Conservation (phyloP, 2,888 invertebrate species). For the Acanthococcus lagerstroemiae region DNA sequence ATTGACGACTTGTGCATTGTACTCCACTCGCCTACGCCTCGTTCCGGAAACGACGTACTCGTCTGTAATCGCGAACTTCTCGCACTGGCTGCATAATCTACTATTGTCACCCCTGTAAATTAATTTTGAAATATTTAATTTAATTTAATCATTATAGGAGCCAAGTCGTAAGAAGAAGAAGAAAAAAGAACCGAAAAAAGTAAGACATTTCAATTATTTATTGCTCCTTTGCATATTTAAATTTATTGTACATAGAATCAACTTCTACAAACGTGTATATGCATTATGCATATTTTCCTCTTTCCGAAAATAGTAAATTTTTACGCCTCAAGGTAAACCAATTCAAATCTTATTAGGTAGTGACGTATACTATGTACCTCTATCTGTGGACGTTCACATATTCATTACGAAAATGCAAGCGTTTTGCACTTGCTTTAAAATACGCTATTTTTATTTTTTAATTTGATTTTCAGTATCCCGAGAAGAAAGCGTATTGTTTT, state of each 20-base stretch:
- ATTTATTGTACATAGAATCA: not conserved
- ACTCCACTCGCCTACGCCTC: not conserved
- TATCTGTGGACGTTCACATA: not conserved
- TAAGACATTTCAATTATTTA: not conserved
- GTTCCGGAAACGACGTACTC: not conserved
- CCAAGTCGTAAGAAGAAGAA: not conserved
- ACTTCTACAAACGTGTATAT: not conserved
- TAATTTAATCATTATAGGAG: not conserved
- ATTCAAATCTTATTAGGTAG: not conserved
- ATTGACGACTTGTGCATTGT: not conserved
- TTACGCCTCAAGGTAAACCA: not conserved
- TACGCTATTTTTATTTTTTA: not conserved
- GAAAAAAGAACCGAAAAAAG: not conserved
- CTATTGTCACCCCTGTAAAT: not conserved
- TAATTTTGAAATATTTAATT: not conserved
- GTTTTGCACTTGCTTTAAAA: not conserved
- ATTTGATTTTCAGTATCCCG: not conserved
- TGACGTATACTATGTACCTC: not conserved
- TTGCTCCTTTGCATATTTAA: not conserved
- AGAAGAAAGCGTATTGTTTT: not conserved
- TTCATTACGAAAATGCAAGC: not conserved
- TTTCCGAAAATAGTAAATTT: not conserved
- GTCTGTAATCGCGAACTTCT: not conserved
- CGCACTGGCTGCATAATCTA: not conserved
- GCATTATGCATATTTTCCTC: not conserved